These are phyloP conservation scores for Steatornis caripensis DNA, from an alignment of 2,113 vertebrate species.

Conservation along the genomic window DNA sequence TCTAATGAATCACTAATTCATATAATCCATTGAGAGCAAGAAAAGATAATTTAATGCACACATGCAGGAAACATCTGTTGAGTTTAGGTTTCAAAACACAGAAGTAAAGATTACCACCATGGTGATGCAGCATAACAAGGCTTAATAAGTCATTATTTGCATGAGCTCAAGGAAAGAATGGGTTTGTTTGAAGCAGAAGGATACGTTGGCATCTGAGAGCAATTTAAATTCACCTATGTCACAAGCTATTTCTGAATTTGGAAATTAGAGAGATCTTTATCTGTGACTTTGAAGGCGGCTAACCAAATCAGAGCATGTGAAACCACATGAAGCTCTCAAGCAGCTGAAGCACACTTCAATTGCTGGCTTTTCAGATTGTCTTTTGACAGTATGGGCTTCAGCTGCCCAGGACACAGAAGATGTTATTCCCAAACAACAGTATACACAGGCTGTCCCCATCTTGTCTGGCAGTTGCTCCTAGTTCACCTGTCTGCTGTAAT, in stretches of 20 bases:
- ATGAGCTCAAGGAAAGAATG: background rate
- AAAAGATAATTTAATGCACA: constrained; percentile 5
- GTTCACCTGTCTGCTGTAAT: background rate
- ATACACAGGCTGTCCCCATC: background rate
- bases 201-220: background rate
- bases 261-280: background rate
- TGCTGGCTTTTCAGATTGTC: background rate
- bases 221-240: constrained; percentile 16
- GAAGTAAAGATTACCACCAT: background rate
- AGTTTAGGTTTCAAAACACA: background rate
- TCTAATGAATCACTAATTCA: background rate
- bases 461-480: background rate
- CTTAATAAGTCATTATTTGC: constrained; percentile 5
- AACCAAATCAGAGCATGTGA: background rate
- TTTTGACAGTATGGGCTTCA: background rate
- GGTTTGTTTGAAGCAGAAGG: background rate
- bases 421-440: background rate
- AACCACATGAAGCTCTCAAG: background rate
- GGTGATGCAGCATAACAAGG: background rate
- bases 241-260: background rate
- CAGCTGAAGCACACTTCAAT: background rate
- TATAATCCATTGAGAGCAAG: background rate
- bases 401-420: background rate
- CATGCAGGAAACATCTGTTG: constrained; percentile 43
- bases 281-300: background rate